A percentile compares a stretch with the other conserved stretches of the same genome.
Evolutionary conservation across 2,888 invertebrate genomes (phyloP).

Genomic region (Drosophila paranaensis): DNA sequence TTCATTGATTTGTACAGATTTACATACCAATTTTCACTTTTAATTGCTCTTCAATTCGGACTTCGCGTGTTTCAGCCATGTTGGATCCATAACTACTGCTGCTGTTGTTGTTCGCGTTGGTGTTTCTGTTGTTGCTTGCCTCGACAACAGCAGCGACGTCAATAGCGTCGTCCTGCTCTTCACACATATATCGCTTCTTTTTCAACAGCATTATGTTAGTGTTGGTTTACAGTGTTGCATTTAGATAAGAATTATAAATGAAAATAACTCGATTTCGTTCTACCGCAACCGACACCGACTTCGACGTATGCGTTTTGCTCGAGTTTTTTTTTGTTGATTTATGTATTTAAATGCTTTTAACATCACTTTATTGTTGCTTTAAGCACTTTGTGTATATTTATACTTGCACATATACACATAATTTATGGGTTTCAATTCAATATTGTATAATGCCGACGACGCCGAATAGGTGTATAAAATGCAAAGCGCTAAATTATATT

Average conservation of each 20-base stretch:
- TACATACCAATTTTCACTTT: slow-evolving; percentile 97
- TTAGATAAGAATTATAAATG: slow-evolving; percentile 61
- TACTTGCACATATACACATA: slow-evolving; percentile 28
- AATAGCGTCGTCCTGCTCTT: slow-evolving; percentile 77
- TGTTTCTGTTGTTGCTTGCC: slow-evolving; percentile 74
- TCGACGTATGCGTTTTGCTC: slow-evolving; percentile 30
- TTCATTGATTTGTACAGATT: slow-evolving; percentile 67
- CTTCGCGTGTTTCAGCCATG: slow-evolving; percentile 96
- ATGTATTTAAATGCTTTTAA: slow-evolving; percentile 42
- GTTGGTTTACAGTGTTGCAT: slow-evolving; percentile 63
- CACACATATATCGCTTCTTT: slow-evolving; percentile 82
- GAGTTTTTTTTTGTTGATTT: slow-evolving; percentile 34
- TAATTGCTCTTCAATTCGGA: slow-evolving; percentile 96
- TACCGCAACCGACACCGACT: slow-evolving; percentile 41
- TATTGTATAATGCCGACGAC: slow-evolving; percentile 32
- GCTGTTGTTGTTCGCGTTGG: slow-evolving; percentile 67
- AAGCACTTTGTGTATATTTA: slow-evolving; percentile 25
- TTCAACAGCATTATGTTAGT: slow-evolving; percentile 80
- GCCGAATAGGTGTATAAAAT: slow-evolving; percentile 13
- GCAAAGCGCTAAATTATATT: slow-evolving; percentile 30
- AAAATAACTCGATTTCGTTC: slow-evolving; percentile 43
- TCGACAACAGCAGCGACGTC: slow-evolving; percentile 64
- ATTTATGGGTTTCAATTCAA: slow-evolving; percentile 46
- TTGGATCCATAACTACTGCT: slow-evolving; percentile 91
- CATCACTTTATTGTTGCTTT: slow-evolving; percentile 48